Base-by-base conservation (phyloP, 2,888 invertebrate species). In the Baccha elongata region DNA sequence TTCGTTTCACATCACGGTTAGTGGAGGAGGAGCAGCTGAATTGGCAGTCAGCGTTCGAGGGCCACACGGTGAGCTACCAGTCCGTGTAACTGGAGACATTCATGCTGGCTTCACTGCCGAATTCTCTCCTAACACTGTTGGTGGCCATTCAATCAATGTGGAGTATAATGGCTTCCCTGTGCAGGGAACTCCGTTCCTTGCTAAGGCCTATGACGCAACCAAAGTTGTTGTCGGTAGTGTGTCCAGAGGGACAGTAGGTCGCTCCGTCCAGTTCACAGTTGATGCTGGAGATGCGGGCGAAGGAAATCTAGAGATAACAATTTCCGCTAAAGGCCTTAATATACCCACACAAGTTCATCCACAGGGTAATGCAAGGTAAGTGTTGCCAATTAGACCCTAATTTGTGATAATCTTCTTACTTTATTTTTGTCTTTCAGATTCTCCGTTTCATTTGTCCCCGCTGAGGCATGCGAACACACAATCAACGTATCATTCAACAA, bases 401-500 rank as follows among this genome's bases (percentile, higher is more conserved):
- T 29, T 42, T 6, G 11, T 10, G 11, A 15, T n/a, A 42, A 19
- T 6, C 3, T 26, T 58, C 8, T 35, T 1, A 42, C 13, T 8
- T 23, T 8, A 1, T 94, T 13, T 15, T 55, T 26, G 23, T 1
- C 6, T 85, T 85, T 29, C 48, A 93, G 96, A 88, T 99, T 99
- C 91, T 96, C 97, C 84, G 99, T 99, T 75, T 98, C 98, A 87
- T 99, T 99, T 91, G 95, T 98, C 84, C 99, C 99, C 62, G 96
- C 97, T 29, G 97, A 98, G 90, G 94, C 97, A 35, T 97, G 97
- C 89, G 96, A 97, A 89, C 99, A 99, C 91, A 94, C 96, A 79
- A 97, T 99, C 87, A 98, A 98, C 92, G 98, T 99, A 83, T 97
- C 98, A 76, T 99, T 99, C 91, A 99, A 99, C 91, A 98, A 98